phyloP scores from a whole-genome alignment of 2,797 vertebrate species.

The Erethizon dorsatum region DNA sequence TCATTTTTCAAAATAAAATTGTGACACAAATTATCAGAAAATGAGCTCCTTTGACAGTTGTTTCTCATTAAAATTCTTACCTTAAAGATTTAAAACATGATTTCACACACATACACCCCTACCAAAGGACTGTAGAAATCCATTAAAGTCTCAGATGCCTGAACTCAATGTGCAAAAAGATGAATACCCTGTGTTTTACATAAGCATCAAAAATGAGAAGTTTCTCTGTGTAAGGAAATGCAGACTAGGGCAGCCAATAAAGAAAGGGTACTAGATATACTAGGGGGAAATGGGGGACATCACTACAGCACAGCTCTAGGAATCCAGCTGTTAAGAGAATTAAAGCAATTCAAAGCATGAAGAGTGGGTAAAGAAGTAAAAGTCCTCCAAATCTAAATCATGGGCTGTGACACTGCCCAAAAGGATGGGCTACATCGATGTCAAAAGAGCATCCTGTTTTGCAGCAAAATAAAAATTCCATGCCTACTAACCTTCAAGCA shows the following conservation, averaged over 20 bases:
- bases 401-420: neutral
- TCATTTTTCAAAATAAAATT: slow-evolving; percentile 68
- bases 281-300: neutral
- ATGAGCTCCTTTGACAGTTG: slow-evolving; percentile 73
- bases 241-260: slow-evolving; percentile 13
- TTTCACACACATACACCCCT: slow-evolving; percentile 13
- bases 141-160: slow-evolving; percentile 53
- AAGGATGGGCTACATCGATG: neutral
- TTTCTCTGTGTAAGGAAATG: slow-evolving; percentile 2
- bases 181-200: slow-evolving; percentile 59
- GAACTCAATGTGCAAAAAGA: slow-evolving; percentile 66
- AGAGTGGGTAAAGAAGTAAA: neutral
- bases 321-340: neutral
- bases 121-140: slow-evolving; percentile 54
- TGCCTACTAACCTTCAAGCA: neutral
- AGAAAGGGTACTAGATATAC: neutral
- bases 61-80: slow-evolving; percentile 84
- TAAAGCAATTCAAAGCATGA: slow-evolving; percentile 47
- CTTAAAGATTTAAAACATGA: slow-evolving; percentile 75
- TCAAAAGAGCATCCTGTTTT: neutral
- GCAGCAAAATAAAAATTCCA: slow-evolving; percentile 15
- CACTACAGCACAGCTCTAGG: neutral
- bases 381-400: neutral
- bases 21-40: slow-evolving; percentile 73
- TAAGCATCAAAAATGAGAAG: neutral